Evolutionary conservation across 2,113 vertebrate genomes (phyloP), one percentile per base, ranked within the genome.

Genomic region (Silurus asotus): DNA sequence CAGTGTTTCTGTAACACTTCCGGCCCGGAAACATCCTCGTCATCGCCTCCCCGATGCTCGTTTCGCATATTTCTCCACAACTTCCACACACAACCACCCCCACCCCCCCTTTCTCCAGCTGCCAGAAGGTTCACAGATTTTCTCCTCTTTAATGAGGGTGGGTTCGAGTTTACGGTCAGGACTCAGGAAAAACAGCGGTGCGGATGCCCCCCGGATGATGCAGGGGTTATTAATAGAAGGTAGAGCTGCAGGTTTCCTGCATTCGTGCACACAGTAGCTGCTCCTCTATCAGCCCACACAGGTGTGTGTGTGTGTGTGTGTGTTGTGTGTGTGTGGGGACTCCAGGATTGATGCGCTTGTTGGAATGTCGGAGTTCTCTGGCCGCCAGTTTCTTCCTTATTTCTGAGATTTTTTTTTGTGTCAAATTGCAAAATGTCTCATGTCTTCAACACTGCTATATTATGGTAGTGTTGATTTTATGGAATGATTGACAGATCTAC

Each of bases 191-290:
- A 49, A 53, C 80, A 1, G 80, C 62, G 0, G 23, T 15, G 15
- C 10, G 1, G 48, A 23, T 25, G 45, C 79, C 61, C 9, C 37
- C 11, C 6, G 58, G 48, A 8, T 25, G 61, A 65, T 65, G 45
- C 45, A 28, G 23, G 48, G n/a, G 53, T 67, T 82, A 82, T 69
- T 82, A 69, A 55, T 55, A 69, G 81, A n/a, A 69, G 55, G 81
- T n/a, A 17, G 25, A 25, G 62, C 49, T 55, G 49, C 61, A 67
- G 81, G 55, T 82, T 28, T 82, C 56, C 62, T 56, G 64, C 81
- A 1, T 58, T 80, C 37, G 28, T 25, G 59, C 56, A 80, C 62
- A 82, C 37, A 37, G 37, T 1, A 37, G 37, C 37, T 37, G 37
- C 37, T 37, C 49, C 48, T 51, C 53, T 55, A 82, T 82, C 80